These are phyloP conservation scores for Accipiter cooperii DNA, from an alignment of 2,113 vertebrate species.

Conservation along the genomic window DNA sequence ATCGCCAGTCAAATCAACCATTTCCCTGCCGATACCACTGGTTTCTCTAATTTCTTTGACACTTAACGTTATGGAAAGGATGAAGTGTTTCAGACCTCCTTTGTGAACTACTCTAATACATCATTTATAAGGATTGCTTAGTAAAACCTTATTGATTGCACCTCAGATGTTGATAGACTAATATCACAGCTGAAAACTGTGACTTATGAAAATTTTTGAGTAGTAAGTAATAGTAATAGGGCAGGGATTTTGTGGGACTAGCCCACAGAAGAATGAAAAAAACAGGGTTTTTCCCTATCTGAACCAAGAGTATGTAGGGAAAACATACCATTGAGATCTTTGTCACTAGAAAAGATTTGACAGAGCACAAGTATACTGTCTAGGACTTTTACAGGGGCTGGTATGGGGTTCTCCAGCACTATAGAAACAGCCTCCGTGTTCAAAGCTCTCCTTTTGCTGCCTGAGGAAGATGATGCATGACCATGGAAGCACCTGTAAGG, in stretches of 20 bases:
- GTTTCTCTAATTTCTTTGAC: neutral
- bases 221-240: neutral
- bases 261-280: neutral
- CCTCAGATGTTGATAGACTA: neutral
- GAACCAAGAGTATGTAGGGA: neutral
- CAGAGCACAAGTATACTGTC: neutral
- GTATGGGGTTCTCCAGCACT: neutral
- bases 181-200: neutral
- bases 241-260: neutral
- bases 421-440: neutral
- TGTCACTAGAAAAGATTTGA: neutral
- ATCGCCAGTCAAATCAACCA: neutral
- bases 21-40: neutral
- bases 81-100: neutral
- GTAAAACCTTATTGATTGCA: neutral
- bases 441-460: neutral
- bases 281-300: neutral
- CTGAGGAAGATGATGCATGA: neutral
- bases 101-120: neutral
- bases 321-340: neutral
- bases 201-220: neutral
- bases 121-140: neutral
- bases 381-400: neutral
- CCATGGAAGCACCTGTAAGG: neutral
- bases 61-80: neutral